These are phyloP conservation scores for Petrophora chlorosata DNA, from an alignment of 2,888 invertebrate species.

Conservation along the genomic window DNA sequence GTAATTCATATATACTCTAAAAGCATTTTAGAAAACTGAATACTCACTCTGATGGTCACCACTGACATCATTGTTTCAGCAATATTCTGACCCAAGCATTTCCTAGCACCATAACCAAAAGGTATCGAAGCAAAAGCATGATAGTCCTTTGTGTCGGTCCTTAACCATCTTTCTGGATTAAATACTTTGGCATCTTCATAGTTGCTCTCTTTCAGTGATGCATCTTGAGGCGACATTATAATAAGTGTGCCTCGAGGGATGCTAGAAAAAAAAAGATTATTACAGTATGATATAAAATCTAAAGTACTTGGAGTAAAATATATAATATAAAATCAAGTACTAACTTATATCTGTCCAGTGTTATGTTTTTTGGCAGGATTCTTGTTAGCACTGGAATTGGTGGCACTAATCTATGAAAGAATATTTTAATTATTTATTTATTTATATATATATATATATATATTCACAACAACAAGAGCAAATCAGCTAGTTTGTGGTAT, in stretches of 20 bases:
- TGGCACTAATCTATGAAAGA: constrained; percentile 79
- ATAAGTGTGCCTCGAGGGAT: constrained; percentile 85
- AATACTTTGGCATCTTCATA: constrained; percentile 86
- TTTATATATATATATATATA: too few relatives aligned
- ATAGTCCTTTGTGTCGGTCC: constrained; percentile 60
- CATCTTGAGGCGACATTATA: constrained; percentile 86
- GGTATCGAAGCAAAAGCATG: constrained; percentile 85
- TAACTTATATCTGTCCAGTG: constrained; percentile 84
- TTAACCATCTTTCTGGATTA: constrained; percentile 86
- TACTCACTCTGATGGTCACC: constrained; percentile 80
- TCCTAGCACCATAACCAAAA: constrained; percentile 85
- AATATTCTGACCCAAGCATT: constrained; percentile 85
- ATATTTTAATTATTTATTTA: not conserved
- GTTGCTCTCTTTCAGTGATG: constrained; percentile 85
- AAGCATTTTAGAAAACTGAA: not conserved
- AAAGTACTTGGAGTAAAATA: too few relatives aligned
- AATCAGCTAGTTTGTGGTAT: too few relatives aligned
- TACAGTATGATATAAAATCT: too few relatives aligned
- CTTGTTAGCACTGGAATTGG: constrained; percentile 86
- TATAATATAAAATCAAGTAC: constrained; percentile 28
- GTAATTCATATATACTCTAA: too few relatives aligned
- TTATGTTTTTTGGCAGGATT: constrained; percentile 83
- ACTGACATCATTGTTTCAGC: constrained; percentile 85
- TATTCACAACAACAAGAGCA: too few relatives aligned
- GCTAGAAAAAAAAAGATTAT: constrained; percentile 48